Conservation (phyloP, 2,888 invertebrate genomes). For the Prosapia bicincta region DNA sequence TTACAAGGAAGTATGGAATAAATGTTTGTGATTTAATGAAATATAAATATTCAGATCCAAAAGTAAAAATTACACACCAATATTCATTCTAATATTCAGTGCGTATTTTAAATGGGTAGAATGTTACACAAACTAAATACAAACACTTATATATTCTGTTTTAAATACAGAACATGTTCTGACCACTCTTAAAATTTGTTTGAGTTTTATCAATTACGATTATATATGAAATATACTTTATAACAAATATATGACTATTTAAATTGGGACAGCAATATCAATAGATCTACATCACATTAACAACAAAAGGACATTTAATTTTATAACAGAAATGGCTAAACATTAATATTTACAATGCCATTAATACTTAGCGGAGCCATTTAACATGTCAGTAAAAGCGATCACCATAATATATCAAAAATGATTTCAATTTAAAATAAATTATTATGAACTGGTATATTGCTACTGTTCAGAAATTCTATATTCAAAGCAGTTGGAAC, state of each 20-base stretch:
- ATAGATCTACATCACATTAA: not conserved
- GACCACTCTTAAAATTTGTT: not conserved
- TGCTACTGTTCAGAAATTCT: not conserved
- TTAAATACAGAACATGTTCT: too few species aligned
- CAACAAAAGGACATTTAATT: not conserved
- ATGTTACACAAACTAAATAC: too few species aligned
- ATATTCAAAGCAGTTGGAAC: not conserved
- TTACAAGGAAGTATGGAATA: not conserved
- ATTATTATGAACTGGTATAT: not conserved
- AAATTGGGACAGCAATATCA: not conserved
- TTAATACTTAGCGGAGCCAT: not conserved
- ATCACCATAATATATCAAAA: not conserved
- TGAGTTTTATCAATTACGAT: not conserved
- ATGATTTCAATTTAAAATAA: not conserved
- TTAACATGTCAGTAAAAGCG: not conserved
- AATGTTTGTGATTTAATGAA: too few species aligned
- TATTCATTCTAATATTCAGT: too few species aligned
- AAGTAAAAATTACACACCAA: too few species aligned
- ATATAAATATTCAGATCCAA: too few species aligned
- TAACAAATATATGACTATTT: not conserved
- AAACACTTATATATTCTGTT: too few species aligned
- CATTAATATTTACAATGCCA: not conserved
- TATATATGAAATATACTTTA: conserved; percentile 2
- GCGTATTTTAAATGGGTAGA: too few species aligned
- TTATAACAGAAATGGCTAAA: not conserved